Conservation (phyloP, 2,797 vertebrate species). For the Anguilla megastoma region DNA sequence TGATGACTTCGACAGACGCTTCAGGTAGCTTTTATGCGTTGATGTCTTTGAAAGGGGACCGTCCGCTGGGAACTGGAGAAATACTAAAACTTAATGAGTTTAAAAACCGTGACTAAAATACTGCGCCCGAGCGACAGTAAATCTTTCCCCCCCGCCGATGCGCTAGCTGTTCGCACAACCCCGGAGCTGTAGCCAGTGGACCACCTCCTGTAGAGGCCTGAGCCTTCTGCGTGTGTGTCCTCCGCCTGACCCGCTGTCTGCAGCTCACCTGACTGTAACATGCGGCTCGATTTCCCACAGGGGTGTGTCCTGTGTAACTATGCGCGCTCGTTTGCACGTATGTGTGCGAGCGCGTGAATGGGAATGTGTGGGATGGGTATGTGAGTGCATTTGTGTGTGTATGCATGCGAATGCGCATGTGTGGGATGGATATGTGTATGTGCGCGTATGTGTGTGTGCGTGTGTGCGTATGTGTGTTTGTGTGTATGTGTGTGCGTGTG, state of each 20-base stretch:
- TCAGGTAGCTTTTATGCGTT: conserved; percentile 44
- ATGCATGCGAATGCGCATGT: neutral
- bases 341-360: neutral
- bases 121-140: conserved; percentile 9
- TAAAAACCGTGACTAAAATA: conserved; percentile 11
- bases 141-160: conserved; percentile 5
- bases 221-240: neutral
- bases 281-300: neutral
- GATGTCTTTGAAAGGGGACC: conserved; percentile 43
- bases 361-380: neutral
- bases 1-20: conserved; percentile 59
- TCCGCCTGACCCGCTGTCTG: neutral
- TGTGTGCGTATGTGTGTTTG: neutral
- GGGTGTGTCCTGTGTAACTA: no score
- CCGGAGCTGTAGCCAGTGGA: neutral
- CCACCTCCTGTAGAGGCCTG: neutral
- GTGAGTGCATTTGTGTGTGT: neutral
- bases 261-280: neutral
- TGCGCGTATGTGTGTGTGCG: neutral
- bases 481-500: neutral
- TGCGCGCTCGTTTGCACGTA: neutral
- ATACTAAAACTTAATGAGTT: conserved; percentile 44
- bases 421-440: neutral
- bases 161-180: neutral
- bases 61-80: conserved; percentile 32